Conservation (phyloP, 1,140 invertebrate species). For the Prorops nasuta region DNA sequence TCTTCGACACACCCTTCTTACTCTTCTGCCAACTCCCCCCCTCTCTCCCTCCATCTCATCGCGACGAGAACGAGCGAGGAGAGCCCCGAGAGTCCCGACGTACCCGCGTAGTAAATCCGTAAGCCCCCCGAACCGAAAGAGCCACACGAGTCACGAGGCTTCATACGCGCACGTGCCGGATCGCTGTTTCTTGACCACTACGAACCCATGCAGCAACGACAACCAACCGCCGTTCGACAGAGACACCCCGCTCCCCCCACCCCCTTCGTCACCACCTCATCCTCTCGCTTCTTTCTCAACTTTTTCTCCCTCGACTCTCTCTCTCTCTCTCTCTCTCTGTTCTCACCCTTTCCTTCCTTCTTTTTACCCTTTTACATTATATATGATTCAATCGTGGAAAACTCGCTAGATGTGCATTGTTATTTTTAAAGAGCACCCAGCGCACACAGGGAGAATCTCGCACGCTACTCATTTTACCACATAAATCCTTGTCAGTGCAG, state of each 20-base stretch:
- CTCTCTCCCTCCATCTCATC: not conserved
- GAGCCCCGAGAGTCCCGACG: constrained; percentile 6
- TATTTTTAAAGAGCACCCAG: too few species aligned
- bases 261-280: constrained; percentile 22
- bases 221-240: constrained; percentile 22
- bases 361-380: not conserved
- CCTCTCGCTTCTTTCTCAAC: constrained; percentile 28
- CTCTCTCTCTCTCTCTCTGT: constrained; percentile 2
- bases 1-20: constrained; percentile 23
- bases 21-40: constrained; percentile 17
- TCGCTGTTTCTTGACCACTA: not conserved
- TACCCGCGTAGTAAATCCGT: too few species aligned
- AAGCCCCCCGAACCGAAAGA: too few species aligned
- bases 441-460: too few species aligned
- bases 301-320: not conserved
- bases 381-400: too few species aligned
- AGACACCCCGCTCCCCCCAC: constrained; percentile 10
- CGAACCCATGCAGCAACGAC: constrained; percentile 21
- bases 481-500: too few species aligned
- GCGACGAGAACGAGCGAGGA: constrained; percentile 5
- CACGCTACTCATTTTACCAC: too few species aligned
- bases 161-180: constrained; percentile 28
- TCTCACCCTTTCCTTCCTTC: not conserved
- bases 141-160: constrained; percentile 30
- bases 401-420: too few species aligned